Evolutionary conservation across 2,797 vertebrate species (phyloP).

Genomic region (Gallinago nigripennis): DNA sequence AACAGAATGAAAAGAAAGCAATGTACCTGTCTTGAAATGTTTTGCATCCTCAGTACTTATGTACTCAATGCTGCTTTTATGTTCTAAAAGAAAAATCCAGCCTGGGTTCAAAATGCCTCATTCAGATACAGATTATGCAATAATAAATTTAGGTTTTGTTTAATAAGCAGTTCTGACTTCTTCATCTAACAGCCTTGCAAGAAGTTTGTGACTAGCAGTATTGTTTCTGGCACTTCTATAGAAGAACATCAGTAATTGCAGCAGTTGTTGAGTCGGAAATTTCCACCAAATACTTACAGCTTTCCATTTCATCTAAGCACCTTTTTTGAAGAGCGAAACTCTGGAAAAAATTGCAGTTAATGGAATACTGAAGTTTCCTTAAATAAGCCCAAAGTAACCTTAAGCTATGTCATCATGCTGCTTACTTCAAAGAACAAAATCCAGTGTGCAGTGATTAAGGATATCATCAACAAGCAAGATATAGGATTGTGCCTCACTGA

Average conservation of each 20-base stretch:
- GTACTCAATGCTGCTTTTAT: not conserved
- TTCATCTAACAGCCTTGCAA: not conserved
- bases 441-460: not conserved
- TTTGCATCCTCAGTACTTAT: not conserved
- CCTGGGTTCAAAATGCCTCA: not conserved
- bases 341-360: not conserved
- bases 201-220: constrained; percentile 17
- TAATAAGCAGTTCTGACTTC: not conserved
- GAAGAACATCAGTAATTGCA: not conserved
- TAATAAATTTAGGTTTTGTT: not conserved
- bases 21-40: not conserved
- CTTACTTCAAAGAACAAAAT: not conserved
- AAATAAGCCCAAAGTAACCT: not conserved
- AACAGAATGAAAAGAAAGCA: constrained; percentile 59
- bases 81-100: not conserved
- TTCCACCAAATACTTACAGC: not conserved
- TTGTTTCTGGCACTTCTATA: not conserved
- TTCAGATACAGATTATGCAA: not conserved
- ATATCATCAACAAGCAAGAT: not conserved
- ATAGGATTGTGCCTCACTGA: not conserved
- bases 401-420: not conserved
- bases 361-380: not conserved
- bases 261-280: not conserved
- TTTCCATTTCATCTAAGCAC: not conserved
- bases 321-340: not conserved